Evolutionary conservation across 2,888 invertebrate species (phyloP).

Genomic region (Cheilosia variabilis): DNA sequence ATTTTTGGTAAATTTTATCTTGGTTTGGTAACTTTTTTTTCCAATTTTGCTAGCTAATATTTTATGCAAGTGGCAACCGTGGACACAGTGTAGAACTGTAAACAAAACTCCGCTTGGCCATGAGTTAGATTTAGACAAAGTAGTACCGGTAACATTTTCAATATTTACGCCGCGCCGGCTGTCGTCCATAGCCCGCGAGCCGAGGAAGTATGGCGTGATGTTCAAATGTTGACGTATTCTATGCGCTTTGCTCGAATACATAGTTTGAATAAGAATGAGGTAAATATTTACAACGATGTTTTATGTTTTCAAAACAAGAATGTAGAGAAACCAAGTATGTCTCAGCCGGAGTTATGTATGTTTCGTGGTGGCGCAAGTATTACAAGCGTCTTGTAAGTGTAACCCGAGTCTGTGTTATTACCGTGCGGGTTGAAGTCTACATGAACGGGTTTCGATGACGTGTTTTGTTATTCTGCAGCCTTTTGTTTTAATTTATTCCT

Average conservation of each 20-base stretch:
- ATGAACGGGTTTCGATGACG: conserved; percentile 36
- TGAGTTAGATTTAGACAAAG: conserved; percentile 37
- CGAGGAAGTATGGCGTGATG: conserved; percentile 57
- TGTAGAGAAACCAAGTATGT: conserved; percentile 5
- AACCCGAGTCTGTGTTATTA: conserved; percentile 28
- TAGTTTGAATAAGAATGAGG: conserved; percentile 51
- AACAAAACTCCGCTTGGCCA: conserved; percentile 62
- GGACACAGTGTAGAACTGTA: conserved; percentile 54
- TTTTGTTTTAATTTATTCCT: conserved; percentile 16
- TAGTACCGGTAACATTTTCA: background rate
- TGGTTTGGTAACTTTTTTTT: too few relatives aligned
- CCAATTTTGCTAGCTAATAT: too few relatives aligned
- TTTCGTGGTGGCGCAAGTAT: conserved; percentile 3
- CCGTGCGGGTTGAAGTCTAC: conserved; percentile 46
- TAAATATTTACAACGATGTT: conserved; percentile 62
- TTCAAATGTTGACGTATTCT: conserved; percentile 44
- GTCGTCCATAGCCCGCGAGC: conserved; percentile 5
- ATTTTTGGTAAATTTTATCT: too few relatives aligned
- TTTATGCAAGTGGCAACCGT: too few relatives aligned
- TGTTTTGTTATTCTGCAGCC: background rate
- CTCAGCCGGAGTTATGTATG: conserved; percentile 8
- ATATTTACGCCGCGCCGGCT: conserved; percentile 1
- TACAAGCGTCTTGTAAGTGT: conserved; percentile 28
- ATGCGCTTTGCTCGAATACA: conserved; percentile 14
- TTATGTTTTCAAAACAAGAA: conserved; percentile 24